Evolutionary conservation across 2,113 vertebrate species (phyloP), one percentile per base, ranked within the genome.

Genomic region (Siphamia tubifer): DNA sequence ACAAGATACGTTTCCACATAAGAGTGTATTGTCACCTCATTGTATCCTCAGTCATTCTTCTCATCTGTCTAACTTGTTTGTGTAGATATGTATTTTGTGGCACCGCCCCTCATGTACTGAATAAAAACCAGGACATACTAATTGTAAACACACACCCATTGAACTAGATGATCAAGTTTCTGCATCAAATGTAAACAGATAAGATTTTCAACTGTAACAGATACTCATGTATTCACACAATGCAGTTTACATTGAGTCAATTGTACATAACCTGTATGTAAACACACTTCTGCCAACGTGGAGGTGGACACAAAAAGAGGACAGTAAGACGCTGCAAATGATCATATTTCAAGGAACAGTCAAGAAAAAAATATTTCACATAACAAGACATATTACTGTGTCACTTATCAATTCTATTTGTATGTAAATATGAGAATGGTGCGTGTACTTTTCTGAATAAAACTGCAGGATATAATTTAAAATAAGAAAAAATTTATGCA

Each of bases 341-440:
- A 5, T 76, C 53, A 35, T 62, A 23, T 79, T 73, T 66, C 58
- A 58, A 54, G 44, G 21, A 58, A 23, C 39, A 25, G 36, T 51
- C 48, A 61, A 61, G 2, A 12, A 30, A 76, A 56, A 51, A 51
- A 10, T 4, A 21, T 9, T 27, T 68, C 58, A 24, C n/a, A n/a
- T n/a, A n/a, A n/a, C n/a, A n/a, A n/a, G n/a, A 67, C 65, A 52
- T 65, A 62, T 44, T 21, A 27, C 11, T 51, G 28, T 31, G 56
- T 23, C 47, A 55, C 34, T 62, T 40, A 61, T 76, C 53, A 38
- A 58, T 78, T 79, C 65, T 62, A 77, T 78, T 81, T 74, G 61
- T 65, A 73, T 82, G 78, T 70, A 54, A 44, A 76, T 79, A 49
- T 63, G 0, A 39, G 31, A 62, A 25, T 58, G 19, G 54, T 44